Conservation (phyloP, 1,140 invertebrate species). For the Pogonognathellus flavescens region DNA sequence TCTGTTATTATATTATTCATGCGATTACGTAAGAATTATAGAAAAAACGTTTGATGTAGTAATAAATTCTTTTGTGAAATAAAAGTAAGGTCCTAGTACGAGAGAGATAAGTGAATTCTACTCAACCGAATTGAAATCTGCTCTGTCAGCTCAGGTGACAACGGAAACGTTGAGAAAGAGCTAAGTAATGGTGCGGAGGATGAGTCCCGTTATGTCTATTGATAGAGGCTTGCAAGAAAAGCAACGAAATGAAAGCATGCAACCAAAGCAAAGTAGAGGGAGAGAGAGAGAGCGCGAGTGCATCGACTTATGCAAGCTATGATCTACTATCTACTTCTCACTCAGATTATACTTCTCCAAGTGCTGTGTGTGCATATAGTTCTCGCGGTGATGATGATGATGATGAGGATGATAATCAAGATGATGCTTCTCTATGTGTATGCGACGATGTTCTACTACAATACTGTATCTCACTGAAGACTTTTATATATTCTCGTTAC, state of each 20-base stretch:
- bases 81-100: neutral
- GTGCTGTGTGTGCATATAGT: neutral
- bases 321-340: neutral
- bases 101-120: neutral
- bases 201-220: constrained; percentile 44
- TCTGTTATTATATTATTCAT: neutral
- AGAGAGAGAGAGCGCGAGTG: constrained; percentile 22
- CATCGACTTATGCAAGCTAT: constrained; percentile 33
- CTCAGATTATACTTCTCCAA: neutral
- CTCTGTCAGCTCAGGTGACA: constrained; percentile 16
- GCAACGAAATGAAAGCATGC: constrained; percentile 15
- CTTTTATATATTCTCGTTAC: neutral
- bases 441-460: neutral
- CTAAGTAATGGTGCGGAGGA: constrained; percentile 26
- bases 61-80: neutral
- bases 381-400: constrained; percentile 15
- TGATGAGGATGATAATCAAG: constrained; percentile 4
- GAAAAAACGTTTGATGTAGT: neutral
- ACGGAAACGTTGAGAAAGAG: constrained; percentile 41
- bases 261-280: constrained; percentile 10
- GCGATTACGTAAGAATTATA: neutral
- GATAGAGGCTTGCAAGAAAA: constrained; percentile 37
- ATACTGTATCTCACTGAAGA: neutral
- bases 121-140: neutral
- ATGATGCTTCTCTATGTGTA: constrained; percentile 13